A percentile compares a stretch with the other conserved stretches of the same genome.
These are phyloP conservation scores for Brachymystax lenok DNA, from an alignment of 2,797 vertebrate genomes.

Conservation along the genomic window DNA sequence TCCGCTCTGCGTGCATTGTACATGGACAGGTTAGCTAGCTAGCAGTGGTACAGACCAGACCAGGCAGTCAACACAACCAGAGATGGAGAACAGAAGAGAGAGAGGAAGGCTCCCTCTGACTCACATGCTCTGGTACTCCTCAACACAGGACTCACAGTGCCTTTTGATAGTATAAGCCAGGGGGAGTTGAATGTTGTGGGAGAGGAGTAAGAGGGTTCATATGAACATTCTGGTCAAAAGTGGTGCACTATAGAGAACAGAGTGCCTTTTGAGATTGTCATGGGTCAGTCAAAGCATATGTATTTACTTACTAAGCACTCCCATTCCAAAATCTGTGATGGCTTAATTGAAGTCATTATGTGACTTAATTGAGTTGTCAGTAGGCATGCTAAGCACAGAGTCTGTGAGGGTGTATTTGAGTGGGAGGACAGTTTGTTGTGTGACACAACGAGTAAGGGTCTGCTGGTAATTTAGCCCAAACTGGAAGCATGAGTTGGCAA, in stretches of 20 bases:
- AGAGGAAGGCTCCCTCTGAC: background rate
- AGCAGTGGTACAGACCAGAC: background rate
- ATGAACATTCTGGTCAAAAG: background rate
- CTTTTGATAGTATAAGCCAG: background rate
- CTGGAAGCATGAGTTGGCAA: conserved; percentile 24
- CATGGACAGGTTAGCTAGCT: too few relatives aligned
- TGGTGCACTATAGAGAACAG: background rate
- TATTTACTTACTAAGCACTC: background rate
- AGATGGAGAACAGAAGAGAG: background rate
- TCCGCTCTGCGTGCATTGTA: too few relatives aligned
- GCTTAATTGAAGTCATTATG: background rate
- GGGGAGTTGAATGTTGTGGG: background rate
- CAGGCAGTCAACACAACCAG: background rate
- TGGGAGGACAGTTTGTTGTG: background rate
- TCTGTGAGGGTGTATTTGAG: background rate
- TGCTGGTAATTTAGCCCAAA: conserved; percentile 26
- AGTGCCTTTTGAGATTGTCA: background rate
- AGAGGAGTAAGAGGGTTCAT: background rate
- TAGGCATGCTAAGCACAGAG: background rate
- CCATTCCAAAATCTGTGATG: too few relatives aligned
- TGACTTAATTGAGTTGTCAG: background rate
- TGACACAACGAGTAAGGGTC: conserved; percentile 12
- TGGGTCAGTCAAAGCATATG: background rate
- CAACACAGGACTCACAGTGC: background rate
- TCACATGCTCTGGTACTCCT: background rate